phyloP scores from a whole-genome alignment of 1,140 invertebrate genomes.

The Dendroctonus valens region DNA sequence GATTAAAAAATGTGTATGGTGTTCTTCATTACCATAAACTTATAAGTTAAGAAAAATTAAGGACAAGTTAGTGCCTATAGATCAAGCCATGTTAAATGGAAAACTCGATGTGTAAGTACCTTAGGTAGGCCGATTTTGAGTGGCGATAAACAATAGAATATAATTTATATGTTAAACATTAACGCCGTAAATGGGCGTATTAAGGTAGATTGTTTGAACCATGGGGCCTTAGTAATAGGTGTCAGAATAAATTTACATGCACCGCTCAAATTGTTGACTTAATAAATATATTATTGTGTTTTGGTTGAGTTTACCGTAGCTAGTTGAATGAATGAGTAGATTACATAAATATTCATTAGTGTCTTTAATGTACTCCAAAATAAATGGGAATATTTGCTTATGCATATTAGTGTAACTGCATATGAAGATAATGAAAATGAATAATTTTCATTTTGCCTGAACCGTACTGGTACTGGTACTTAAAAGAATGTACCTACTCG shows the following conservation, averaged over 20 bases:
- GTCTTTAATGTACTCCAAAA: background rate
- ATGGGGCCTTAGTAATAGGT: slow-evolving; percentile 22
- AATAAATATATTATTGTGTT: slow-evolving; percentile 22
- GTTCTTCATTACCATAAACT: slow-evolving; percentile 17
- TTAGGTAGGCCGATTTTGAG: slow-evolving; percentile 20
- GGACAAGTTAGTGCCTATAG: slow-evolving; percentile 19
- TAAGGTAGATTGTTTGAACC: slow-evolving; percentile 27
- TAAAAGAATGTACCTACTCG: too few relatives aligned
- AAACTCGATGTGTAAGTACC: slow-evolving; percentile 19
- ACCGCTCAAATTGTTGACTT: slow-evolving; percentile 25
- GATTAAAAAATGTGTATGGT: background rate
- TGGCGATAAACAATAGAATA: slow-evolving; percentile 23
- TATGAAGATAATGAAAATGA: too few relatives aligned
- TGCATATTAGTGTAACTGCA: background rate
- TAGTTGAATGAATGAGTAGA: background rate
- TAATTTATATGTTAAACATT: slow-evolving; percentile 27
- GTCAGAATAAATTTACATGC: slow-evolving; percentile 27
- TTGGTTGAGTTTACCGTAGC: slow-evolving; percentile 9
- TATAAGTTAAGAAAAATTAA: slow-evolving; percentile 21
- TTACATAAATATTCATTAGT: slow-evolving; percentile 14
- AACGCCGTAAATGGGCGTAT: slow-evolving; percentile 26
- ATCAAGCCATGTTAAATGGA: slow-evolving; percentile 25
- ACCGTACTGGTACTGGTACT: too few relatives aligned
- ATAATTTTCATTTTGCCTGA: too few relatives aligned
- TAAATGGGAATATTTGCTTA: background rate